Conservation (phyloP, 1,140 invertebrate genomes). For the Bathynomus jamesi region DNA sequence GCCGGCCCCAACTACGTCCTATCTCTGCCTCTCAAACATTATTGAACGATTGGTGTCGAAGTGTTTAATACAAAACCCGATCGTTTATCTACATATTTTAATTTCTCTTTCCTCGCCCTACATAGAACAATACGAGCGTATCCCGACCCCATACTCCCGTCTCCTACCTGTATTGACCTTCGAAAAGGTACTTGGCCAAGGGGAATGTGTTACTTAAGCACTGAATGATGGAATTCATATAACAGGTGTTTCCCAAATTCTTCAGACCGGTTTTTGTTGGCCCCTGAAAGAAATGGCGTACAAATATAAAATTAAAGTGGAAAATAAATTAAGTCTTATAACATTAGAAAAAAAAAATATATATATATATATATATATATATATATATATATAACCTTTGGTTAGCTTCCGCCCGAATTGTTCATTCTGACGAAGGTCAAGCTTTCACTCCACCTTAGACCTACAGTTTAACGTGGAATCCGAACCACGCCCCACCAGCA, state of each 20-base stretch:
- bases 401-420: too few species aligned
- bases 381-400: conserved; percentile 3
- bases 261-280: conserved; percentile 43
- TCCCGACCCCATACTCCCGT: background rate
- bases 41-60: too few species aligned
- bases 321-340: background rate
- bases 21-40: too few species aligned
- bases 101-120: too few species aligned
- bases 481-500: too few species aligned
- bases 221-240: conserved; percentile 46
- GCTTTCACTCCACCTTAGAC: too few species aligned
- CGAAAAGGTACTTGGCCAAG: conserved; percentile 45
- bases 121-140: background rate
- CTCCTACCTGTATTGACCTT: conserved; percentile 54
- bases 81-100: too few species aligned
- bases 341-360: background rate
- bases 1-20: too few species aligned
- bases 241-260: conserved; percentile 52
- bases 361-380: conserved; percentile 3
- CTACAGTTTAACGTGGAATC: too few species aligned
- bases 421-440: too few species aligned
- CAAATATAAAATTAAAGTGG: background rate
- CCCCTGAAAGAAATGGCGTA: background rate
- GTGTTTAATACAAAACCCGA: too few species aligned
- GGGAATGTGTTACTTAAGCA: conserved; percentile 42